Percentiles rank a stretch among this genome's conserved stretches.
phyloP scores from a whole-genome alignment of 2,888 invertebrate species.

The Pteria penguin region DNA sequence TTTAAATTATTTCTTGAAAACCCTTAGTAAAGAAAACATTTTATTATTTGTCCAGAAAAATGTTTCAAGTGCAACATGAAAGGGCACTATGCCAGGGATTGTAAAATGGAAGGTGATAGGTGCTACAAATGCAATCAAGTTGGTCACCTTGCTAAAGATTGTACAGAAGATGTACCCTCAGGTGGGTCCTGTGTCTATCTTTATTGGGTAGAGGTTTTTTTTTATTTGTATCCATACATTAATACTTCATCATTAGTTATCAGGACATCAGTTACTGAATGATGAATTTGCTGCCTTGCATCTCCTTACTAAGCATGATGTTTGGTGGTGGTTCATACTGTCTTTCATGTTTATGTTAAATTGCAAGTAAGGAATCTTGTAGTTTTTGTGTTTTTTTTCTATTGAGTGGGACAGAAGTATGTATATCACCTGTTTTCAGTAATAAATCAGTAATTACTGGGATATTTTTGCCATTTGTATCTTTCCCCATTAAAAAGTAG shows the following conservation, averaged over 20 bases:
- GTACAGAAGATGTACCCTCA: constrained; percentile 71
- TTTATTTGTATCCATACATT: background rate
- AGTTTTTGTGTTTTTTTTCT: too few species aligned
- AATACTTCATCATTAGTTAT: constrained; percentile 9
- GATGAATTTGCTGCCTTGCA: too few species aligned
- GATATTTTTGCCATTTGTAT: too few species aligned
- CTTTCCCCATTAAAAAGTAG: too few species aligned
- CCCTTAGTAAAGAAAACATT: constrained; percentile 18
- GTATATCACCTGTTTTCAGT: too few species aligned
- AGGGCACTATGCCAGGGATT: constrained; percentile 80
- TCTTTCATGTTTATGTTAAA: too few species aligned
- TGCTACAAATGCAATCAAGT: constrained; percentile 90
- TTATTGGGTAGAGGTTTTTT: constrained; percentile 9
- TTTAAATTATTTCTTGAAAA: background rate
- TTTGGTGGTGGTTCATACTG: too few species aligned
- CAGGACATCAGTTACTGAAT: too few species aligned
- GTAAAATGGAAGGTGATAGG: constrained; percentile 90
- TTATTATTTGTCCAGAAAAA: constrained; percentile 84
- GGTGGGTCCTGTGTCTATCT: constrained; percentile 53
- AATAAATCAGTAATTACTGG: too few species aligned
- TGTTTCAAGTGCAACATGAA: constrained; percentile 96
- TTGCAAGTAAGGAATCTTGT: too few species aligned
- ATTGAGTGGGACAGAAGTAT: too few species aligned
- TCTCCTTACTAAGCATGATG: too few species aligned
- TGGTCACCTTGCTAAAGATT: constrained; percentile 80